Conservation (phyloP, 2,888 invertebrate species). For the Ophion ellenae region DNA sequence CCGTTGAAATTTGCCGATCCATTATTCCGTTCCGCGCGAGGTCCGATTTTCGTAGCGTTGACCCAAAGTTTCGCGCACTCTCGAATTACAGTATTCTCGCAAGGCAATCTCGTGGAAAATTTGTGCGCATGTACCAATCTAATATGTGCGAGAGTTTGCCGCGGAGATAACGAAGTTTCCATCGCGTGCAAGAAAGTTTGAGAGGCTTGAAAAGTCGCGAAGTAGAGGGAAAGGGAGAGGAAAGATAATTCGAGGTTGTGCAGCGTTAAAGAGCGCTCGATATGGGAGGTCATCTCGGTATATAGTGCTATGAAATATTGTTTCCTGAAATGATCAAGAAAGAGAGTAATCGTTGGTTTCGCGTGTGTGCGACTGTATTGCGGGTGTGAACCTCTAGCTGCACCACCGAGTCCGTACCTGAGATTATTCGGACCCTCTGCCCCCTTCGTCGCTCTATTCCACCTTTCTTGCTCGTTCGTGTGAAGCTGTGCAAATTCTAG, state of each 20-base stretch:
- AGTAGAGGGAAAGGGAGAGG: conserved; percentile 7
- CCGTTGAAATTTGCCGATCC: background rate
- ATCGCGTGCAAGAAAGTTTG: conserved; percentile 57
- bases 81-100: background rate
- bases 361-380: conserved; percentile 40
- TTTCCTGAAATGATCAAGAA: conserved; percentile 65
- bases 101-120: background rate
- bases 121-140: background rate
- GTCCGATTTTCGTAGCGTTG: background rate
- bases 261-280: conserved; percentile 50
- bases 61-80: background rate
- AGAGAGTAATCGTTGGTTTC: conserved; percentile 52
- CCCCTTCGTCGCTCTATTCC: background rate
- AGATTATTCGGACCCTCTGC: conserved; percentile 44
- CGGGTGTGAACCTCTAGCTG: conserved; percentile 52
- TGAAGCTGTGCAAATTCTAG: conserved; percentile 56
- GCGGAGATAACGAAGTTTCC: conserved; percentile 16
- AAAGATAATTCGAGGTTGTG: conserved; percentile 55
- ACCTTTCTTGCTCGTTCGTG: conserved; percentile 31
- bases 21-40: background rate
- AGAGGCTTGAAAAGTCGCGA: conserved; percentile 19
- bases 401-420: conserved; percentile 17
- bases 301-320: conserved; percentile 57
- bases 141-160: background rate
- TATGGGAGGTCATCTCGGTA: conserved; percentile 27